Evolutionary conservation across 2,113 vertebrate genomes (phyloP), one percentile per base, ranked within the genome.

Genomic region (Rhynchomys soricoides): DNA sequence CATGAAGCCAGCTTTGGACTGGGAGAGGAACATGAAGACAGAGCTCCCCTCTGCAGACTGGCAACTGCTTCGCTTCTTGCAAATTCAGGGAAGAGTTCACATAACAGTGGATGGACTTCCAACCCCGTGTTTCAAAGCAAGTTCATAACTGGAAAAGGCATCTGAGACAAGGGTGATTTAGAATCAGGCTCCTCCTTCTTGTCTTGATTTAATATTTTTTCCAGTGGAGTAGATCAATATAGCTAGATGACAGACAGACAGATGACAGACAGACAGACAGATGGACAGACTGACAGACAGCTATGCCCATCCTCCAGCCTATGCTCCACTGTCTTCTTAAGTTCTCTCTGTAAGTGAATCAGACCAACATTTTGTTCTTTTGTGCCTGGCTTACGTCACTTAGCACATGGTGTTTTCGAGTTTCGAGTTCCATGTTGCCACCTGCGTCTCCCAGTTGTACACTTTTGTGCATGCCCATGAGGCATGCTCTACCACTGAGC

Each of bases 1-100:
- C 97, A 98, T 95, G 97, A 97, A 79, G 93, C 97, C 89, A 26
- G 5, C 85, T 26, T 59, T 92, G 83, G 95, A 91, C 89, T n/a
- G 55, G 89, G 87, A 50, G 71, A 92, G 83, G 82, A 89, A 64
- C 26, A 31, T 29, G 55, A 82, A 93, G 93, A 77, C 52, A 89
- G 40, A 86, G 45, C 45, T 85, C 45, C 85, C 55, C 90, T 90
- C 89, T 62, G 86, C 90, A 79, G 29, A 1, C 83, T 74, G 92
- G 62, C 89, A 96, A n/a, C 74, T 85, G 74, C 89, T 91, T n/a
- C 85, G 73, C 31, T 98, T 95, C 97, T 93, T 90, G 83, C 78
- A 71, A 90, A 91, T 68, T 89, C 95, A 71, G 0, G 45, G 94
- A 95, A 73, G 94, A 86, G 40, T 11, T 34, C 70, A 86, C 82